Evolutionary conservation across 1,140 invertebrate species (phyloP).

Genomic region (Thrips palmi): DNA sequence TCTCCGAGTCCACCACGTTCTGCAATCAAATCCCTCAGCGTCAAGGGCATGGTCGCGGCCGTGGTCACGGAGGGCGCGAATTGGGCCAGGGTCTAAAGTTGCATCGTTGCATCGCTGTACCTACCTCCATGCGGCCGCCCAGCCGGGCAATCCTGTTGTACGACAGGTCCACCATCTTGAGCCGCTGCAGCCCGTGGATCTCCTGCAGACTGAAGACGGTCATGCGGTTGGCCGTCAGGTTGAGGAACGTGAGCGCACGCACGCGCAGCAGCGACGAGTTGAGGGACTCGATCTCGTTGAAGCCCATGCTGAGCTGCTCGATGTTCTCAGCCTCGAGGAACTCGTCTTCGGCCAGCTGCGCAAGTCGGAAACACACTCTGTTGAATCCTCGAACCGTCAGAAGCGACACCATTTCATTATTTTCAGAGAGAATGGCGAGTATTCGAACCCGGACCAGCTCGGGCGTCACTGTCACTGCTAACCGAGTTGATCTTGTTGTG

Average conservation of each 20-base stretch:
- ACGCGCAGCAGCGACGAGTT: constrained; percentile 54
- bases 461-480: too few relatives aligned
- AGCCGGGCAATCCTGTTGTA: constrained; percentile 49
- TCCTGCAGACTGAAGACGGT: constrained; percentile 57
- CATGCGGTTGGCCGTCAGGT: constrained; percentile 55
- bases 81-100: too few relatives aligned
- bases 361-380: not conserved
- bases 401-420: not conserved
- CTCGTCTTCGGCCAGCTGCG: constrained; percentile 48
- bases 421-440: constrained; percentile 2
- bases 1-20: constrained; percentile 53
- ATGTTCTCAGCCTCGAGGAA: constrained; percentile 45
- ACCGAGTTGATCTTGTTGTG: constrained; percentile 54
- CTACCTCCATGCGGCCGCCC: constrained; percentile 44
- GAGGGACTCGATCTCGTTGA: constrained; percentile 46
- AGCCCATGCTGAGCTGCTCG: constrained; percentile 42
- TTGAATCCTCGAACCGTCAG: not conserved
- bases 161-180: constrained; percentile 50
- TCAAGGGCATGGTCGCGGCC: too few relatives aligned
- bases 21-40: constrained; percentile 20
- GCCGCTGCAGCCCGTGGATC: constrained; percentile 42
- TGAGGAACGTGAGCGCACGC: constrained; percentile 40
- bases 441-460: not conserved
- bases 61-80: too few relatives aligned
- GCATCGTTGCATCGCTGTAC: constrained; percentile 11